phyloP scores from a whole-genome alignment of 2,797 vertebrate species.

The Loris lydekkerianus region DNA sequence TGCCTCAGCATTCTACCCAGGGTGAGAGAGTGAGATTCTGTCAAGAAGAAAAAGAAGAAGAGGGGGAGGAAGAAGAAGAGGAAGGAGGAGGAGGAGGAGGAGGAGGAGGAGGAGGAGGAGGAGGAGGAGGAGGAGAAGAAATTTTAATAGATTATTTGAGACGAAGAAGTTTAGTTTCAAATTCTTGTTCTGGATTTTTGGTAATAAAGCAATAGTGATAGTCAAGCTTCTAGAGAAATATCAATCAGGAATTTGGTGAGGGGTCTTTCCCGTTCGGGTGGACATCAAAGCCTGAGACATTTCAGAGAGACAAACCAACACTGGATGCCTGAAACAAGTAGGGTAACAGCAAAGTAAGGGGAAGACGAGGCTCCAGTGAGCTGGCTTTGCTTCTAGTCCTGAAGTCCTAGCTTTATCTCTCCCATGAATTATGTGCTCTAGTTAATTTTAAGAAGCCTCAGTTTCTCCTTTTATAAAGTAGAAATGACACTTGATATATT shows the following conservation, averaged over 20 bases:
- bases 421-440: background rate
- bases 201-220: background rate
- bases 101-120: no score
- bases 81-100: no score
- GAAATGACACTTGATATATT: background rate
- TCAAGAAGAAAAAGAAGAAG: no score
- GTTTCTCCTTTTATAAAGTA: background rate
- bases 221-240: background rate
- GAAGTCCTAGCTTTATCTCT: background rate
- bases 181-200: background rate
- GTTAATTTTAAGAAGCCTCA: background rate
- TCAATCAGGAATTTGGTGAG: background rate
- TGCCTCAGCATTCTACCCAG: no score
- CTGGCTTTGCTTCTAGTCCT: background rate
- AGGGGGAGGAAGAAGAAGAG: no score
- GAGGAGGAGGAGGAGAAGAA: no score
- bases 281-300: background rate
- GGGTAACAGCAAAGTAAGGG: background rate
- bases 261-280: background rate
- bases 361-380: background rate
- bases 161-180: background rate
- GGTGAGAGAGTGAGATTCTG: background rate
- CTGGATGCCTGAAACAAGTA: background rate
- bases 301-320: background rate
- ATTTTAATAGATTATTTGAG: background rate